Base-by-base conservation (phyloP, 2,888 invertebrate species). In the Empis livida region DNA sequence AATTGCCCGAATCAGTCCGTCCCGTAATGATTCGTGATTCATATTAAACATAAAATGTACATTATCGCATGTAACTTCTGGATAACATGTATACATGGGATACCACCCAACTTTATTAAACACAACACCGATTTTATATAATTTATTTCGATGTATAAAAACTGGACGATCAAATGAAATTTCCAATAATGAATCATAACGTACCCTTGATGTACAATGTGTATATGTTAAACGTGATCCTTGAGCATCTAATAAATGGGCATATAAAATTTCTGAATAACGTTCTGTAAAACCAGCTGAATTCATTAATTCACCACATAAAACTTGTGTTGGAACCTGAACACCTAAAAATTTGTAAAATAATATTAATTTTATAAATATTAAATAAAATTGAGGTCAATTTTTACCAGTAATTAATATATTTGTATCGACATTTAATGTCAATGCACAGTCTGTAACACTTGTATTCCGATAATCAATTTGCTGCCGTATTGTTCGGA, bases 101-200 rank as follows among this genome's bases (percentile, higher is more conserved):
- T 89, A 89, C 77, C 82, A 82, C 13, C 88, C 88, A 52, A 78
- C 74, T 63, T 85, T 86, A 69, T 88, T 86, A 68, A 88, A 79
- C 40, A 85, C 85, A 23, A 88, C 84, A 44, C 84, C 86, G 55
- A 89, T 81, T 64, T 84, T 82, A 67, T 88, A 89, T 46, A 82
- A 76, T 79, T 85, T 64, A 53, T 61, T 60, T 10, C 67, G 74
- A 62, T 83, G 82, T 56, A 89, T 84, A 57, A 81, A 84, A 48
- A 87, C 80, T 9, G 86, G 84, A 9, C 85, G 70, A 70, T 88
- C 85, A 67, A 88, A 88, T 54, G 79, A 80, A 57, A 89, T 83
- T 67, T 88, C 87, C 47, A 87, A 75, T 56, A 85, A 72, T 23
- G 81, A 80, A 16, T 80, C 74, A 65, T 78, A 82, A n/a, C 77